Evolutionary conservation across 2,113 vertebrate genomes (phyloP).

Genomic region (Abramis brama): DNA sequence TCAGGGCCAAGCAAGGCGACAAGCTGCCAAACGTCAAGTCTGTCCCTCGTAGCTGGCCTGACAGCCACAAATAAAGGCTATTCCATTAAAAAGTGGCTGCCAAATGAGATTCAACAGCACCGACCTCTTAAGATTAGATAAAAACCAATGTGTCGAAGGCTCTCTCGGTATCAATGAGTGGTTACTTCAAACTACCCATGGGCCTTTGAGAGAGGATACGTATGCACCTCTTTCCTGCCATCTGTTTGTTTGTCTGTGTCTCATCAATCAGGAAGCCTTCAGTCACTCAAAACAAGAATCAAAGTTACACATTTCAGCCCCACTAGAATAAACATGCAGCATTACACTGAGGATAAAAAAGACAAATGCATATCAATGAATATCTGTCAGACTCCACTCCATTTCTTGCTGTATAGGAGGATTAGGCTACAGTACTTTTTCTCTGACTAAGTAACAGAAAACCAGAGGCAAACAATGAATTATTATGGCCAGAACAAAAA

Average conservation of each 20-base stretch:
- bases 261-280: slow-evolving; percentile 33
- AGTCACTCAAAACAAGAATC: slow-evolving; percentile 24
- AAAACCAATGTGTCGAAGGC: slow-evolving; percentile 17
- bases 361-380: slow-evolving; percentile 4
- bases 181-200: slow-evolving; percentile 9
- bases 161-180: slow-evolving; percentile 3
- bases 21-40: slow-evolving; percentile 83
- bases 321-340: slow-evolving; percentile 20
- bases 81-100: slow-evolving; percentile 40
- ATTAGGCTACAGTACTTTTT: slow-evolving; percentile 17
- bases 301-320: slow-evolving; percentile 32
- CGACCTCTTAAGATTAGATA: slow-evolving; percentile 8
- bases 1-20: slow-evolving; percentile 88
- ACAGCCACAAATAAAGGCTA: slow-evolving; percentile 77
- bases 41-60: slow-evolving; percentile 67
- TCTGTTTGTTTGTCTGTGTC: slow-evolving; percentile 41
- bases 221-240: slow-evolving; percentile 10
- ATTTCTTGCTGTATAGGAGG: slow-evolving; percentile 1
- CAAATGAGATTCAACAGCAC: slow-evolving; percentile 2
- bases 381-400: slow-evolving; percentile 5
- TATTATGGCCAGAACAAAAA: slow-evolving; percentile 28
- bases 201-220: slow-evolving; percentile 12
- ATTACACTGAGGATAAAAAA: slow-evolving; percentile 11
- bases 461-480: slow-evolving; percentile 40
- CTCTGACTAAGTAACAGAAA: not conserved